A percentile compares a stretch with the other conserved stretches of the same genome.
Evolutionary conservation across 2,113 vertebrate species (phyloP).

Genomic region (Nicator chloris): DNA sequence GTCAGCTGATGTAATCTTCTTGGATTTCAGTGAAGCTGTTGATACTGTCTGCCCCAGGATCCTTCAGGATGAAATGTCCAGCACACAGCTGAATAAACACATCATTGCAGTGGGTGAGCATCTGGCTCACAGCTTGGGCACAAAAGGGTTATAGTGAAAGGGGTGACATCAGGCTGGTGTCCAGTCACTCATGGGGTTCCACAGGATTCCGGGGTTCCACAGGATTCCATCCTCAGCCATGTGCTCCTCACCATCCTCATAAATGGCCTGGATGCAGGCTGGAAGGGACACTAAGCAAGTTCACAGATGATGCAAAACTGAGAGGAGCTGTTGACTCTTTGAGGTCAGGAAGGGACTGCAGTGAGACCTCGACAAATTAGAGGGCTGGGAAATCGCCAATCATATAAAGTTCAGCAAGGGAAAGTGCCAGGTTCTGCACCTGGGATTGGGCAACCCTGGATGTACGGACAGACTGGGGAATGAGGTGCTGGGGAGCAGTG

Average conservation of each 20-base stretch:
- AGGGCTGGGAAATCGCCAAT: too few species aligned
- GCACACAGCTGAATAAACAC: neutral
- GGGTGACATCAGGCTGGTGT: neutral
- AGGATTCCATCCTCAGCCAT: neutral
- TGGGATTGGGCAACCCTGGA: neutral
- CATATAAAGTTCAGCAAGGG: neutral
- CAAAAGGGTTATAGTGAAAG: neutral
- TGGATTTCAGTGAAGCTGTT: neutral
- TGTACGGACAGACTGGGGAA: neutral
- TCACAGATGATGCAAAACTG: neutral
- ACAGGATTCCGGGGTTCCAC: neutral
- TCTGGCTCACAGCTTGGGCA: neutral
- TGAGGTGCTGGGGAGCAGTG: neutral
- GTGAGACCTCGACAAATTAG: accelerated
- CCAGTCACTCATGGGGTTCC: neutral
- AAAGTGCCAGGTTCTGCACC: neutral
- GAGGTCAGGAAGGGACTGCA: neutral
- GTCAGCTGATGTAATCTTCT: neutral
- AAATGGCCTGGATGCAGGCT: neutral
- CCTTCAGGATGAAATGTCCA: neutral
- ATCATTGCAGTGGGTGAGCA: accelerated
- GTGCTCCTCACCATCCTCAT: neutral
- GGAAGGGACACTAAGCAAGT: neutral
- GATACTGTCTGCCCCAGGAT: neutral
- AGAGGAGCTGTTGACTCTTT: neutral